A percentile compares a stretch with the other conserved stretches of the same genome.
Evolutionary conservation across 2,888 invertebrate species (phyloP).

Genomic region (Drosophila fungiperda): DNA sequence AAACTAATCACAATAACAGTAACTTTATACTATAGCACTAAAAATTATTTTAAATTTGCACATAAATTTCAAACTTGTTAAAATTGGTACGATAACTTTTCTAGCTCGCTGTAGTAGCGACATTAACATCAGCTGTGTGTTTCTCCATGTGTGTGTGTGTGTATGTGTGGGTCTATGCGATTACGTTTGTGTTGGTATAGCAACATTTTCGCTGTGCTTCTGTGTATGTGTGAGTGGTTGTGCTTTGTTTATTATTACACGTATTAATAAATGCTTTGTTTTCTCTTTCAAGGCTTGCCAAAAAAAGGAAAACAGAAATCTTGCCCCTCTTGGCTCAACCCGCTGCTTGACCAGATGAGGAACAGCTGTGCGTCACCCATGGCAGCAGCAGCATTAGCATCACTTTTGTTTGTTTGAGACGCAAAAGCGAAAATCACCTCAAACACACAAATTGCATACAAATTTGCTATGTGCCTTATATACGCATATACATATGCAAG

Average conservation of each 20-base stretch:
- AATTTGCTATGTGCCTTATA: conserved; percentile 3
- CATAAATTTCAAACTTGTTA: neutral
- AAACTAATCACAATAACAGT: neutral
- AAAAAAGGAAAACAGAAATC: conserved; percentile 32
- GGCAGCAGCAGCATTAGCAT: conserved; percentile 28
- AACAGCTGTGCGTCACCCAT: conserved; percentile 68
- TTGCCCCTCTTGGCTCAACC: conserved; percentile 2
- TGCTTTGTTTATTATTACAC: conserved; percentile 64
- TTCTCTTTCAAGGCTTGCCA: conserved; percentile 62
- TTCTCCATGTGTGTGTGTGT: conserved; percentile 13
- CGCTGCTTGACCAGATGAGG: conserved; percentile 15
- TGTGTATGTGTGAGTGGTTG: conserved; percentile 26
- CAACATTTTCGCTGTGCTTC: conserved; percentile 44
- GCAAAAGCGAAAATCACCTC: conserved; percentile 60
- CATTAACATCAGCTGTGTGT: conserved; percentile 56
- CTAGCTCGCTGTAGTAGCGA: conserved; percentile 26
- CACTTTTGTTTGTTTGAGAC: conserved; percentile 60
- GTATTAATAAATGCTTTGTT: conserved; percentile 68
- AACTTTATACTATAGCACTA: neutral
- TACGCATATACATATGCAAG: conserved; percentile 2
- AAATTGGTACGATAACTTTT: conserved; percentile 13
- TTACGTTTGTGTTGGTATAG: conserved; percentile 37
- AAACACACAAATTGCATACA: conserved; percentile 19
- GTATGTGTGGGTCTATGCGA: conserved; percentile 18
- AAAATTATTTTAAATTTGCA: neutral